Conservation (phyloP, 2,888 invertebrate genomes). For the Eupithecia exiguata region DNA sequence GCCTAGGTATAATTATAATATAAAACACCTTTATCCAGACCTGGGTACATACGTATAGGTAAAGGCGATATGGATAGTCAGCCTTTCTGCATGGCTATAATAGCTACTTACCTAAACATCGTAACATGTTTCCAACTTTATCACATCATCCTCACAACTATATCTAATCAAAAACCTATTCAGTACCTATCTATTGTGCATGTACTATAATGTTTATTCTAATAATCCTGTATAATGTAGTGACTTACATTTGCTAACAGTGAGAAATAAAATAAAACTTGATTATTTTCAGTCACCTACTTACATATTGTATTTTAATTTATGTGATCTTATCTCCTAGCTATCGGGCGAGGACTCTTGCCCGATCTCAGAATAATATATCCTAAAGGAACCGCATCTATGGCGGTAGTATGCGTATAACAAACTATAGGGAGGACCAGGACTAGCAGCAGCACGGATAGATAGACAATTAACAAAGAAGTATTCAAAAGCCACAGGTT, state of each 20-base stretch:
- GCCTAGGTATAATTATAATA: too few species aligned
- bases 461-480: too few species aligned
- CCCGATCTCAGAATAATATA: too few species aligned
- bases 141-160: not conserved
- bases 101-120: not conserved
- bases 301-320: too few species aligned
- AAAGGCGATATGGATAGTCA: not conserved
- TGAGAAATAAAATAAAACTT: not conserved
- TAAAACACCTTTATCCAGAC: too few species aligned
- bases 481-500: too few species aligned
- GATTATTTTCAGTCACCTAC: not conserved
- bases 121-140: not conserved
- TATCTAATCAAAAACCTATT: not conserved
- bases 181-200: not conserved
- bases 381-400: too few species aligned
- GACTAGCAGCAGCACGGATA: too few species aligned
- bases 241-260: not conserved
- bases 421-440: too few species aligned
- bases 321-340: too few species aligned
- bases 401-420: too few species aligned
- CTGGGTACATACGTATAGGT: not conserved
- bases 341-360: too few species aligned
- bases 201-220: not conserved
- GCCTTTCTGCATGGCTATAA: not conserved
- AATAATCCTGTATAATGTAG: not conserved